Evolutionary conservation across 2,113 vertebrate genomes (phyloP), one percentile per base, ranked within the genome.

Genomic region (Choloepus hoffmanni): DNA sequence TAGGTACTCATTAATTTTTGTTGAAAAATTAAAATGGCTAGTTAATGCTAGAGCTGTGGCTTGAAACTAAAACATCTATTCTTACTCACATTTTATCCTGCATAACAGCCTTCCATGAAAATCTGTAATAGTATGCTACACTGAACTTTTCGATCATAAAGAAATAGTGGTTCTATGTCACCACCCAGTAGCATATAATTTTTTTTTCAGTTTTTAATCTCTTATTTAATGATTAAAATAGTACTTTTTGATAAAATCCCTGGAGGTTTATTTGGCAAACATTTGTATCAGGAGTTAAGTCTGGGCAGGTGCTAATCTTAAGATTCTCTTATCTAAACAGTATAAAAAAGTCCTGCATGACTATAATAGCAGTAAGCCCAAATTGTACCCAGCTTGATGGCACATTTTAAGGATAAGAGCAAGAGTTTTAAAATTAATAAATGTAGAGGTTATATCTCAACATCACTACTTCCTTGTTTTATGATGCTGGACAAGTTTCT

Each of bases 11-110:
- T 95, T 94, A 94, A 77, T 78, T 94, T 95, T 95, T 81, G 3
- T 65, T 50, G 21, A 94, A 93, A 96, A 96, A 95, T 93, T 95
- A 90, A 96, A 96, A 90, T 73, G 85, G 60, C 40, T 70, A 89
- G 58, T 81, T 92, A 93, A 81, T 85, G 63, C 91, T 55, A 93
- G 82, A 88, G 74, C 14, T 40, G 26, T 43, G 50, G 62, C 55
- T 85, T 89, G 68, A 92, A 96, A 90, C 53, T 43, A 91, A 97
- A 82, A 43, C 36, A 36, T 88, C 81, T 94, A 68, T 74, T 94
- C 40, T 94, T 89, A 85, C 21, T 92, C 18, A 15, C 1, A 43
- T 55, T 89, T 94, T 72, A 82, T 14, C 26, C 21, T 78, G 77
- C 43, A 92, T 91, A 73, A 81, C 67, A 73, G 67, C 30, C 55